Base-by-base conservation (phyloP, 2,888 invertebrate genomes). In the Epinotia brunnichana region DNA sequence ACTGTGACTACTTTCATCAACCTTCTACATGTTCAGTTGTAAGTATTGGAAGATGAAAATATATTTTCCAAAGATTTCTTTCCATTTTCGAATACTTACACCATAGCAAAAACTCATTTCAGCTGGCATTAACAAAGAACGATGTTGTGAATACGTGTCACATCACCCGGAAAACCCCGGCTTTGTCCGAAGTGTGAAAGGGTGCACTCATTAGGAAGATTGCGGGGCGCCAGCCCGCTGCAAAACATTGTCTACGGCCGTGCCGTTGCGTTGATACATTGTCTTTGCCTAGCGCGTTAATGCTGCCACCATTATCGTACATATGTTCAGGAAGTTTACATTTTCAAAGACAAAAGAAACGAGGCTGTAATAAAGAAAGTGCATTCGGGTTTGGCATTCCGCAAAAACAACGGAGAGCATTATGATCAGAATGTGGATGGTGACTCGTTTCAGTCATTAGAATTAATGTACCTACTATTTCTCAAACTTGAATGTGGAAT, bases 171-270 rank as follows among this genome's bases (percentile, higher is more conserved):
- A 88, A 90, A 91, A 89, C 90, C 91, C 86, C 83, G 80, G 87
- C 90, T 91, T 92, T 92, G 91, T 92, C 84, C 85, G 79, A 82
- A 87, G 92, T 91, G 92, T 91, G 91, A 92, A 92, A 92, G 91
- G 91, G 91, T 86, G 89, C 90, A 90, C 91, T 93, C 93, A 92
- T 93, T 93, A 93, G 92, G 92, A 91, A 92, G 92, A 93, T 92
- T 93, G 93, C 92, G 87, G 89, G 91, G 91, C 92, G 87, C 88
- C 83, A 81, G 82, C 80, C 83, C 80, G 81, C 82, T 81, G 83
- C 82, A 85, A 78, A 88, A 90, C 90, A 90, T 84, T 90, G 90
- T 90, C 84, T 89, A 79, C 81, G 80, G 76, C 73, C 78, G 78
- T 80, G 82, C 81, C 83, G 85, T 81, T 79, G 77, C 82, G 83